These are phyloP conservation scores for Petrosia ficiformis DNA, from an alignment of 37 sponge, comb jelly and placozoan species.

Conservation along the genomic window DNA sequence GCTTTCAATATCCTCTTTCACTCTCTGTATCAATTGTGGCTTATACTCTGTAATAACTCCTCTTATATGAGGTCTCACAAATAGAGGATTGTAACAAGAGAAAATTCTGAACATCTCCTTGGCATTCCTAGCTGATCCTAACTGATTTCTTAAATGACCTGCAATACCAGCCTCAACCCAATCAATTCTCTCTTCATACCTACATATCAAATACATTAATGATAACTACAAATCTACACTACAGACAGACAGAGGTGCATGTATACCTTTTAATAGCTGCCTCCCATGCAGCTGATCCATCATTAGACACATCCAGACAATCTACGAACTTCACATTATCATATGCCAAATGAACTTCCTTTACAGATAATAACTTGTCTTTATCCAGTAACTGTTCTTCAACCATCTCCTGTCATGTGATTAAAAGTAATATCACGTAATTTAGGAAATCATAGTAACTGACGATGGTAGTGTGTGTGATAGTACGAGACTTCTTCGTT, in stretches of 20 bases:
- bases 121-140: constrained; percentile 98
- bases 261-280: constrained; percentile 86
- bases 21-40: constrained; percentile 95
- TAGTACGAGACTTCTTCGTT: neutral
- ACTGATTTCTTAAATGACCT: constrained; percentile 92
- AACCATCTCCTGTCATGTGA: no score
- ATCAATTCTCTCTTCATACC: constrained; percentile 96
- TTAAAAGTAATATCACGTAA: neutral
- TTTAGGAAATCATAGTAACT: neutral
- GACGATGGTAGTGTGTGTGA: neutral
- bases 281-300: constrained; percentile 93
- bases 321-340: constrained; percentile 96
- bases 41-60: constrained; percentile 98
- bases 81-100: constrained; percentile 96
- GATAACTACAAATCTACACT: neutral
- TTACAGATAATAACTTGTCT: constrained; percentile 58
- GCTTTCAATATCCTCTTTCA: constrained; percentile 98
- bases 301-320: constrained; percentile 85
- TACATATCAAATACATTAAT: neutral
- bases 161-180: constrained; percentile 97
- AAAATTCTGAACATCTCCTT: constrained; percentile 99
- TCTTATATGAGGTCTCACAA: constrained; percentile 94
- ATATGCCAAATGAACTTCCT: constrained; percentile 90
- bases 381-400: constrained; percentile 44
- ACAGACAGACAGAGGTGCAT: neutral